phyloP scores from a whole-genome alignment of 1,140 invertebrate species.

The Orchesella cincta region DNA sequence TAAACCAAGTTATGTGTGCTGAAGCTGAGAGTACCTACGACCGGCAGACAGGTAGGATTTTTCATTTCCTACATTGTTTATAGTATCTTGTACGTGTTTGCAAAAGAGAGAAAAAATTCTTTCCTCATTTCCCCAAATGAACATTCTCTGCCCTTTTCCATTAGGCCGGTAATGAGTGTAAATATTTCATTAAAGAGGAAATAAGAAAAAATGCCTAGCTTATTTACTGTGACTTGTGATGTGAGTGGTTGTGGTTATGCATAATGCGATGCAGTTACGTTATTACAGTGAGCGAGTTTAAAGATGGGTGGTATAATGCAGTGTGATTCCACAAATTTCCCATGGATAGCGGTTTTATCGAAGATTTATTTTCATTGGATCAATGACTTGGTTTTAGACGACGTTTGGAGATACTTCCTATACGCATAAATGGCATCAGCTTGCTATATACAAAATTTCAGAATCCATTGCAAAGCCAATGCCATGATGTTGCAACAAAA shows the following conservation, averaged over 20 bases:
- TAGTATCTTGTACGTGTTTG: neutral
- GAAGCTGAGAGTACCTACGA: too few species aligned
- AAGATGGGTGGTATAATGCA: neutral
- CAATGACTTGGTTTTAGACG: conserved; percentile 8
- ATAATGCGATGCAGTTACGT: too few species aligned
- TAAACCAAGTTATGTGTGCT: too few species aligned
- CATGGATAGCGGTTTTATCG: neutral
- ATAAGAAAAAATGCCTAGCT: neutral
- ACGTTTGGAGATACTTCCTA: too few species aligned
- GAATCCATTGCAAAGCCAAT: neutral
- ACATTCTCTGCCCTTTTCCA: neutral
- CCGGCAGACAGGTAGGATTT: too few species aligned
- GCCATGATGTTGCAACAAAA: neutral
- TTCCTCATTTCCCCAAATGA: too few species aligned
- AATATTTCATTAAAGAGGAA: neutral
- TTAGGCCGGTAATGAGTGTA: neutral
- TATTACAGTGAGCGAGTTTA: too few species aligned
- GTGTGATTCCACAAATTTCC: neutral
- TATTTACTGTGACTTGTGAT: neutral
- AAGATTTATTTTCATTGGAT: conserved; percentile 10
- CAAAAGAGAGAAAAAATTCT: too few species aligned
- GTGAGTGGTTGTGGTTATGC: too few species aligned
- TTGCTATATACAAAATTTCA: too few species aligned
- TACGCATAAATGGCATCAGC: too few species aligned
- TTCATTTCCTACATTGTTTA: neutral